Percentiles rank a stretch among this genome's conserved stretches.
These are phyloP conservation scores for Lepidochitona cinerea DNA, from an alignment of 2,888 invertebrate genomes.

Conservation along the genomic window DNA sequence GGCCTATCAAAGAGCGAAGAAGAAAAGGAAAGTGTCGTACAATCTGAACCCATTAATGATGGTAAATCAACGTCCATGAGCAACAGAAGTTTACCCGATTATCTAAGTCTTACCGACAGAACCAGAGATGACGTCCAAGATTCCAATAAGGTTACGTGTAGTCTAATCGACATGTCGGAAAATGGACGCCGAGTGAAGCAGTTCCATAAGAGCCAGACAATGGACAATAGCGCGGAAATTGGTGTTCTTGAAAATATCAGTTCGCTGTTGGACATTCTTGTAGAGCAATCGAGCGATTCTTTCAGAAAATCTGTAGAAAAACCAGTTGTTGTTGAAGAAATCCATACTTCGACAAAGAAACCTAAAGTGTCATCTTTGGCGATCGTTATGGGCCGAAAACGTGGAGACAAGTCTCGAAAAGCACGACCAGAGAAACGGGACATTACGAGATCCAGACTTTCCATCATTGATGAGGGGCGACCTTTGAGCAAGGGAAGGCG, in stretches of 20 bases:
- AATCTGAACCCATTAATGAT: neutral
- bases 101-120: neutral
- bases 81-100: neutral
- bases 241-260: constrained; percentile 22
- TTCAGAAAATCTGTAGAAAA: constrained; percentile 37
- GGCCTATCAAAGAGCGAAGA: neutral
- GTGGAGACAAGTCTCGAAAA: neutral
- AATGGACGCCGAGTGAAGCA: constrained; percentile 27
- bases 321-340: constrained; percentile 29
- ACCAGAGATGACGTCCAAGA: neutral
- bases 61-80: neutral
- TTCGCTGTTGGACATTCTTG: constrained; percentile 47
- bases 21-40: neutral
- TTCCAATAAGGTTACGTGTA: neutral
- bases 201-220: constrained; percentile 43
- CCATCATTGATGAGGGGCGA: neutral
- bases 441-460: neutral
- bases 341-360: constrained; percentile 16
- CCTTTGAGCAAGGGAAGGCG: neutral
- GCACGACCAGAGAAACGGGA: neutral
- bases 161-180: neutral
- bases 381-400: constrained; percentile 44
- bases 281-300: constrained; percentile 52
- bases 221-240: constrained; percentile 37
- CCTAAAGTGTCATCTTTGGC: constrained; percentile 49